Conservation (phyloP, 1,140 invertebrate genomes). For the Atta cephalotes region DNA sequence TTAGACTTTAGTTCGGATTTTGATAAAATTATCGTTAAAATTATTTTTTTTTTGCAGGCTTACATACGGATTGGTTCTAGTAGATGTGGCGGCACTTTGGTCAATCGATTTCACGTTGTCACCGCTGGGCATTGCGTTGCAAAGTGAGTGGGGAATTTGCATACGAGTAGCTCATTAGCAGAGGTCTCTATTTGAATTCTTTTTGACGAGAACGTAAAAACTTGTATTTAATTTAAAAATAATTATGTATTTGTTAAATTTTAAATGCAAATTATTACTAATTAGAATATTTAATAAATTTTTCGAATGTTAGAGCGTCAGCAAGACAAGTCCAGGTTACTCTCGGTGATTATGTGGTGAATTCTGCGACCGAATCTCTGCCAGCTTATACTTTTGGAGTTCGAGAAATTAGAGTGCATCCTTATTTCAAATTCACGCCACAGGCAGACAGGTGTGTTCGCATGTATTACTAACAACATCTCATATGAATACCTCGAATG, state of each 20-base stretch:
- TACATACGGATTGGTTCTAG: conserved; percentile 96
- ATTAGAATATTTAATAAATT: neutral
- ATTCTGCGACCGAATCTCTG: conserved; percentile 95
- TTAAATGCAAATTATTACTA: neutral
- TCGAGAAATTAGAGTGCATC: conserved; percentile 95
- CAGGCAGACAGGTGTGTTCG: conserved; percentile 90
- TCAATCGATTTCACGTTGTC: conserved; percentile 96
- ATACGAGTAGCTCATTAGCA: too few relatives aligned
- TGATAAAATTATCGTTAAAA: conserved; percentile 18
- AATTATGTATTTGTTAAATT: neutral
- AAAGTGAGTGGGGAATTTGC: conserved; percentile 85
- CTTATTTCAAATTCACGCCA: conserved; percentile 97
- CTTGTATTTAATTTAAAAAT: too few relatives aligned
- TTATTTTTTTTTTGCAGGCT: conserved; percentile 88
- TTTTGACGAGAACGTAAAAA: too few relatives aligned
- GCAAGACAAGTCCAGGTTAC: conserved; percentile 96
- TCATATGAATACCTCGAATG: neutral
- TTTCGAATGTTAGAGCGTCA: conserved; percentile 88
- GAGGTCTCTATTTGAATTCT: too few relatives aligned
- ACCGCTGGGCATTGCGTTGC: conserved; percentile 99
- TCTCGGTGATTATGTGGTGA: conserved; percentile 97
- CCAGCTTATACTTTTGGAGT: conserved; percentile 97
- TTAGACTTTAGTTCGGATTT: neutral
- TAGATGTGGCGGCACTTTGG: conserved; percentile 97
- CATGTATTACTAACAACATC: neutral